These are phyloP conservation scores for Acrocephalus scirpaceus DNA, from an alignment of 2,797 vertebrate genomes.

Conservation along the genomic window DNA sequence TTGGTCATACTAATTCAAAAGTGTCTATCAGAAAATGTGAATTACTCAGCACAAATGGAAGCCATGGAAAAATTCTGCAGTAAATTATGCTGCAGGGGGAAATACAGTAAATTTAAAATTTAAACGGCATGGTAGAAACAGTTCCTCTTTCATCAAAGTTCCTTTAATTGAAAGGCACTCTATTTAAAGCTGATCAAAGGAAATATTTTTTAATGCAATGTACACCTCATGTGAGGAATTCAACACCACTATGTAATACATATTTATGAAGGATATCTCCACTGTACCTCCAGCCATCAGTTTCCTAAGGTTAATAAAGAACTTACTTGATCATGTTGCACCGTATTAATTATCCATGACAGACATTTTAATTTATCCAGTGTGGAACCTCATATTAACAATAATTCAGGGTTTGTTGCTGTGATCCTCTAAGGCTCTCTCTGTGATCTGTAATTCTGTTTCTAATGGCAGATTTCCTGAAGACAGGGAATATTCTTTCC, in stretches of 20 bases:
- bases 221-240: slow-evolving; percentile 37
- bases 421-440: background rate
- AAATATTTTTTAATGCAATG: slow-evolving; percentile 23
- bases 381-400: slow-evolving; percentile 17
- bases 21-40: background rate
- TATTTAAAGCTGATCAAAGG: slow-evolving; percentile 33
- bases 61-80: background rate
- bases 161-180: background rate
- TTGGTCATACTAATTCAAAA: background rate
- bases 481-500: background rate
- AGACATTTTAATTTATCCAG: slow-evolving; percentile 27
- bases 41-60: background rate
- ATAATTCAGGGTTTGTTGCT: slow-evolving; percentile 14
- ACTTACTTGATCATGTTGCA: slow-evolving; percentile 47
- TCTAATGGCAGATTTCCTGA: slow-evolving; percentile 19
- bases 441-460: slow-evolving; percentile 40
- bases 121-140: background rate
- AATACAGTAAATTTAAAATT: background rate
- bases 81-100: background rate
- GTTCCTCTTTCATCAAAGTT: background rate
- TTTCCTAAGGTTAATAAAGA: slow-evolving; percentile 54
- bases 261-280: slow-evolving; percentile 53
- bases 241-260: slow-evolving; percentile 43
- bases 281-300: slow-evolving; percentile 20
- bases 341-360: slow-evolving; percentile 54